A percentile compares a stretch with the other conserved stretches of the same genome.
Conservation (phyloP, 2,113 vertebrate species). For the Pao palembangensis region DNA sequence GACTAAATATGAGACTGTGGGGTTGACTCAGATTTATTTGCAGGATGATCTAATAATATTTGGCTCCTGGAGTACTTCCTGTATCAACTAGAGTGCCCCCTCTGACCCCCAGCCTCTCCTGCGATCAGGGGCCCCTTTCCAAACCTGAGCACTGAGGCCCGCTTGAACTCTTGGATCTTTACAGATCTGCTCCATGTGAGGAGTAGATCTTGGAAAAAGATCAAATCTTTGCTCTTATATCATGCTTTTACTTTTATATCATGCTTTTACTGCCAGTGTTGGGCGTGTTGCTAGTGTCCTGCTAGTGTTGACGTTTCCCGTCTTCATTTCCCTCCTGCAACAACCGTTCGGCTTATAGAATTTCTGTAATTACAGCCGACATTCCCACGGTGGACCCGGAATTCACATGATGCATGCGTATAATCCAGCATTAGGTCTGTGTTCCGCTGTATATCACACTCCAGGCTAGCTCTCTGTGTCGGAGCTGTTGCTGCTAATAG, state of each 20-base stretch:
- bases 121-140: constrained; percentile 9
- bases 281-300: too few species aligned
- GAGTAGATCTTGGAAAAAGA: too few species aligned
- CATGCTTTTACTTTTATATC: too few species aligned
- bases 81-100: neutral
- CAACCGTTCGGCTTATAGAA: neutral
- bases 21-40: constrained; percentile 29
- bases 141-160: constrained; percentile 15
- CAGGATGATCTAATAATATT: constrained; percentile 21
- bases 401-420: neutral
- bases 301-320: too few species aligned
- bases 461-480: neutral
- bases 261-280: too few species aligned
- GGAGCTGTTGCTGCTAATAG: neutral
- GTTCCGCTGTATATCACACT: neutral
- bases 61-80: constrained; percentile 6
- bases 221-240: too few species aligned
- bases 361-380: neutral
- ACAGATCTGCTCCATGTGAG: neutral
- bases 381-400: neutral
- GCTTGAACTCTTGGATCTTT: constrained; percentile 6
- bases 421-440: neutral
- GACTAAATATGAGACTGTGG: constrained; percentile 9
- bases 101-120: constrained; percentile 11
- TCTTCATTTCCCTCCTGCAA: neutral